These are phyloP conservation scores for Oscheius sp. DNA, from an alignment of 2,888 invertebrate species.

Conservation along the genomic window DNA sequence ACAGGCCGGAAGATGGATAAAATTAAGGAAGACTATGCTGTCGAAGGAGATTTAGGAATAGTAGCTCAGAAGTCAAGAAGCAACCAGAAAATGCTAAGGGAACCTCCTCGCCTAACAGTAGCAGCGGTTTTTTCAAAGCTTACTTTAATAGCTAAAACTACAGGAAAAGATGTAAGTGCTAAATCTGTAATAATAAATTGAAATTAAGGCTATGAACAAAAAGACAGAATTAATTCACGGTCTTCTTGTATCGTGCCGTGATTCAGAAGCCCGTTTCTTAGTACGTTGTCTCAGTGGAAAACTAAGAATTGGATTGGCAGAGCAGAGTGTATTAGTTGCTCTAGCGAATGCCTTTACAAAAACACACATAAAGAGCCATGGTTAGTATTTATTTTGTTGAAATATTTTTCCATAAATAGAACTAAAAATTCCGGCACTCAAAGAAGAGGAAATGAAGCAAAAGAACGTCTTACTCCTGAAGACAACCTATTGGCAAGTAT, in stretches of 20 bases:
- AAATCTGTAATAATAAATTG: no score
- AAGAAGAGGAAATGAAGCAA: constrained; percentile 82
- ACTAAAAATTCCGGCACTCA: constrained; percentile 75
- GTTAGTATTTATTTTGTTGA: constrained; percentile 19
- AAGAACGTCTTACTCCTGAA: constrained; percentile 82
- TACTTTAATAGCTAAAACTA: constrained; percentile 85
- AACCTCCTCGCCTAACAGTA: constrained; percentile 82
- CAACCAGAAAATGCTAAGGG: constrained; percentile 86
- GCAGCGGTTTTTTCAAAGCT: constrained; percentile 83
- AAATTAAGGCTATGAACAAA: constrained; percentile 75
- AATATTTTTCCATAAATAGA: constrained; percentile 28
- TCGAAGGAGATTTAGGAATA: constrained; percentile 81
- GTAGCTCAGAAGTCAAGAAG: constrained; percentile 65
- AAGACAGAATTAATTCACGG: constrained; percentile 90
- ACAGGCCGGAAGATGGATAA: constrained; percentile 76
- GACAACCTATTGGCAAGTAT: constrained; percentile 85
- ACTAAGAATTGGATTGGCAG: constrained; percentile 92
- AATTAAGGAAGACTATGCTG: constrained; percentile 80
- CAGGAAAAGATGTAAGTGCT: constrained; percentile 75
- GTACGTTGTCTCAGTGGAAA: constrained; percentile 78
- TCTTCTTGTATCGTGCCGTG: constrained; percentile 82
- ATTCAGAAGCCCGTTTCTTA: constrained; percentile 61
- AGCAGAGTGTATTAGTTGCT: constrained; percentile 91
- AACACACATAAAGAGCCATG: constrained; percentile 48
- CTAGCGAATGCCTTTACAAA: constrained; percentile 80